phyloP scores from a whole-genome alignment of 2,797 vertebrate species.

The Fratercula arctica region DNA sequence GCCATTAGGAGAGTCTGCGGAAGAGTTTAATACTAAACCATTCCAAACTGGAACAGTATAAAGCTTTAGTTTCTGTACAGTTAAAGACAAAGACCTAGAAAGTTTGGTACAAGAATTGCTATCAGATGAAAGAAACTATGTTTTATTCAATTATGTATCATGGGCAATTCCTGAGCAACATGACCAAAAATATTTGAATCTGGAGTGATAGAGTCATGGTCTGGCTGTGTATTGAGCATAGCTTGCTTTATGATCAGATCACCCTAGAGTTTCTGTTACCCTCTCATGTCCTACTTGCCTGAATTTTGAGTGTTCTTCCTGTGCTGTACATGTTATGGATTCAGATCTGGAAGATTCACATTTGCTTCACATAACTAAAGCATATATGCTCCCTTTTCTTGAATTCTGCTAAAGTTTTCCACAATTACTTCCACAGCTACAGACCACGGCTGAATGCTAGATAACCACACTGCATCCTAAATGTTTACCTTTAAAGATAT shows the following conservation, averaged over 20 bases:
- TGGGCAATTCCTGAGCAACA: background rate
- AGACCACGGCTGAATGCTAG: background rate
- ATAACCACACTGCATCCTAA: background rate
- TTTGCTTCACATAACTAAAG: background rate
- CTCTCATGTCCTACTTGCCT: background rate
- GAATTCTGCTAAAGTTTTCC: background rate
- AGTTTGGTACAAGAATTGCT: background rate
- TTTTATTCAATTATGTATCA: background rate
- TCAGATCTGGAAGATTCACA: background rate
- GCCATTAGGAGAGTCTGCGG: background rate
- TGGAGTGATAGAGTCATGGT: background rate
- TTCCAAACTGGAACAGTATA: background rate
- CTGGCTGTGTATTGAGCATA: background rate
- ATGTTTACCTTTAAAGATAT: background rate
- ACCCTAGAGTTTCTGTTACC: background rate
- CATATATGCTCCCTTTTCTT: background rate
- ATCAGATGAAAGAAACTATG: background rate
- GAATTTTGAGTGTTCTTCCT: background rate
- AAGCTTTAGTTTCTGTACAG: background rate
- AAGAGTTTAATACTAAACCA: background rate
- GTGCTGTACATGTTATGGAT: fast-evolving
- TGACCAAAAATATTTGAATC: background rate
- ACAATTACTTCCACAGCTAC: background rate
- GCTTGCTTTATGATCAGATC: background rate
- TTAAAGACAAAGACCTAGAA: background rate